A percentile compares a stretch with the other conserved stretches of the same genome.
Conservation (phyloP, 1,140 invertebrate species). For the Drosophila hydei region DNA sequence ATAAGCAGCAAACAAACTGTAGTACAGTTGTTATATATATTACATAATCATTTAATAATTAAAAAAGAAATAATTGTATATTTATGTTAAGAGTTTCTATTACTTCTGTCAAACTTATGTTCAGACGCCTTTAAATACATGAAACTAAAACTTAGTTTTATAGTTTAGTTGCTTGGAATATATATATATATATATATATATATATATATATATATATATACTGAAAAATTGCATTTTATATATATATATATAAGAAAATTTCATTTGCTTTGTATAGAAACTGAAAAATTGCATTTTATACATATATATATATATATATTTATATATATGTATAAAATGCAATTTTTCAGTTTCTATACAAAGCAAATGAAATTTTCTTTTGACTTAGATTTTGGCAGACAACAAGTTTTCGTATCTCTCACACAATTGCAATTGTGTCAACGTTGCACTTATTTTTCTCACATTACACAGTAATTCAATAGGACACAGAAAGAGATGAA, state of each 20-base stretch:
- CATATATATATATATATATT: neutral
- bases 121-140: too few relatives aligned
- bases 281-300: too few relatives aligned
- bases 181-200: too few relatives aligned
- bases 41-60: too few relatives aligned
- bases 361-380: slow-evolving; percentile 12
- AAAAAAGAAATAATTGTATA: too few relatives aligned
- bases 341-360: neutral
- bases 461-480: slow-evolving; percentile 64
- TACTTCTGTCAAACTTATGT: too few relatives aligned
- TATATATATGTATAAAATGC: neutral
- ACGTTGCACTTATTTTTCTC: slow-evolving; percentile 67
- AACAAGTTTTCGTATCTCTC: neutral
- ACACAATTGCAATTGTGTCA: slow-evolving; percentile 62
- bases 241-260: neutral
- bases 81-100: too few relatives aligned
- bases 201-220: neutral
- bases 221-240: too few relatives aligned
- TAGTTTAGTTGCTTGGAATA: neutral
- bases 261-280: too few relatives aligned
- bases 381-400: slow-evolving; percentile 22
- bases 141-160: neutral
- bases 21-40: too few relatives aligned
- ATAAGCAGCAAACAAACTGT: too few relatives aligned
- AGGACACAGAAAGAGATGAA: slow-evolving; percentile 1